Evolutionary conservation across 2,888 invertebrate species (phyloP), one percentile per base, ranked within the genome.

Genomic region (Norana najaformis): DNA sequence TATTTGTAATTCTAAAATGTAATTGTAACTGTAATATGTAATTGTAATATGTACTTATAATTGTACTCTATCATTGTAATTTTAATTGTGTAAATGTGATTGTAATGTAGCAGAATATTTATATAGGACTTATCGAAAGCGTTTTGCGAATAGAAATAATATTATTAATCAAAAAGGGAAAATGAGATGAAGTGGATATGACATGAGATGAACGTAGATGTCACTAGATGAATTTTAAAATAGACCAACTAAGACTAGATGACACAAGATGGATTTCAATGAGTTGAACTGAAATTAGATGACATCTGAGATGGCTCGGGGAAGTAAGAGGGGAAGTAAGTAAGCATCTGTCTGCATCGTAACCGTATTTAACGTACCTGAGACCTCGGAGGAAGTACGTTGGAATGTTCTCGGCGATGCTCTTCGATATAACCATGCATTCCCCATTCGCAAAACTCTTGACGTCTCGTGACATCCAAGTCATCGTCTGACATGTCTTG

Each of bases 401-500:
- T 30, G 83, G 83, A 41, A 89, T 41, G 30, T 90, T 90, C 82
- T 90, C 91, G 1, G 89, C 37, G 53, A 90, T 89, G 47, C 89
- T 89, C 82, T 90, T 91, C 82, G 91, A 91, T 36, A 91, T 88
- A 16, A 92, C 90, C 89, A 92, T 90, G 38, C 90, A 88, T 30
- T 91, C 91, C 36, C 91, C 89, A 88, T 91, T 91, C 37, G 83
- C 91, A 34, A 92, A 41, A 37, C 41, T 36, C 53, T 85, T 90
- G 82, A 69, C 88, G 83, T 91, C 91, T 13, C 69, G 83, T 23
- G 88, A 47, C 89, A 90, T 90, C 92, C 92, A 92, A 89, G 91
- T 90, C 47, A 92, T 88, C 38, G 91, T 91, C 89, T 92, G 92
- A 88, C 91, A 92, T 16, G 90, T 90, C 83, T 91, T 91, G 36